phyloP scores from a whole-genome alignment of 1,140 invertebrate genomes.

The Tyrophagus putrescentiae region DNA sequence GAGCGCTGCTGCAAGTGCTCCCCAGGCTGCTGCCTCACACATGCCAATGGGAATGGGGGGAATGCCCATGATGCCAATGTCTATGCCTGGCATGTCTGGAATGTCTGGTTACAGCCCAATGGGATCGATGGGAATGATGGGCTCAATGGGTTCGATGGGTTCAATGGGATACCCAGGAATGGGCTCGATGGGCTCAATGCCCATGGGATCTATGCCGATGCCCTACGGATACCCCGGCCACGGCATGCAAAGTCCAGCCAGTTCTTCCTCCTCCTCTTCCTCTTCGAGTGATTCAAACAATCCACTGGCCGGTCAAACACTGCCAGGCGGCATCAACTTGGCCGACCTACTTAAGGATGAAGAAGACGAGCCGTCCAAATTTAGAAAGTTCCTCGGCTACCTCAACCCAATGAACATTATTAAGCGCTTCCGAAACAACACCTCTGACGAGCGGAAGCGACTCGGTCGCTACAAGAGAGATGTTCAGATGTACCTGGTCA shows the following conservation, averaged over 20 bases:
- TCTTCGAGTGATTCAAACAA: neutral
- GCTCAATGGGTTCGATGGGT: neutral
- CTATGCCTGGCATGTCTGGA: slow-evolving; percentile 13
- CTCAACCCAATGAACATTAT: slow-evolving; percentile 24
- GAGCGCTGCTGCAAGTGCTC: neutral
- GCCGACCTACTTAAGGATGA: slow-evolving; percentile 16
- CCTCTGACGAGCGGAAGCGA: slow-evolving; percentile 15
- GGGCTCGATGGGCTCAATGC: slow-evolving; percentile 6
- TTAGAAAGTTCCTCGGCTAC: slow-evolving; percentile 19
- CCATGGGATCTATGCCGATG: slow-evolving; percentile 6
- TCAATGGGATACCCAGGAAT: slow-evolving; percentile 4
- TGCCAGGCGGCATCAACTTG: slow-evolving; percentile 18
- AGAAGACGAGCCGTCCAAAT: slow-evolving; percentile 16
- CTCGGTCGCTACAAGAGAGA: slow-evolving; percentile 7
- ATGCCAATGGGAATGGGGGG: no score
- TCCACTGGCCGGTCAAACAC: slow-evolving; percentile 7
- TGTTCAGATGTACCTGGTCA: slow-evolving; percentile 11
- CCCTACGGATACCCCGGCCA: neutral
- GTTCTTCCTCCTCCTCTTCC: neutral
- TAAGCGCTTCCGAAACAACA: slow-evolving; percentile 19
- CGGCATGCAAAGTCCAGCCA: neutral
- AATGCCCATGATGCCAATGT: neutral
- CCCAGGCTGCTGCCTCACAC: neutral
- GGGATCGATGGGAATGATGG: neutral
- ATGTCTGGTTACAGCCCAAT: neutral